These are phyloP conservation scores for Falco berigora DNA, from an alignment of 2,797 vertebrate genomes.

Conservation along the genomic window DNA sequence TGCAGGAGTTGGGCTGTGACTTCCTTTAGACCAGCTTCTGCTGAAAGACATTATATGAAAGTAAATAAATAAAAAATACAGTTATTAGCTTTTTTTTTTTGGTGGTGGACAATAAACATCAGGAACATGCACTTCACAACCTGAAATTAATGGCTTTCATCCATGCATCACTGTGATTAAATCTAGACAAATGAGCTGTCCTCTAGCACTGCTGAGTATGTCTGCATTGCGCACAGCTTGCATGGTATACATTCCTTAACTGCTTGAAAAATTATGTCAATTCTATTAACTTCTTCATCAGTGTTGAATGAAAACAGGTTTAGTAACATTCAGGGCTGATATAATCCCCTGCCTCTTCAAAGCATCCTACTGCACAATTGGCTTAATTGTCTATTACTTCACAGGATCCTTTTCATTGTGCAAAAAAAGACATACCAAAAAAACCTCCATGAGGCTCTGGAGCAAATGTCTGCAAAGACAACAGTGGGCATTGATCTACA, in stretches of 20 bases:
- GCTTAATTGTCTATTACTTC: not conserved
- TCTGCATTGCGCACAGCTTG: not conserved
- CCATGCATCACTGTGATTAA: not conserved
- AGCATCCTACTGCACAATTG: not conserved
- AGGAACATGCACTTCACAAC: not conserved
- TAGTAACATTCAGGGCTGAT: not conserved
- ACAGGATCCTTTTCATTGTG: not conserved
- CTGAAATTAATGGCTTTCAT: not conserved
- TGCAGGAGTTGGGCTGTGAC: not conserved
- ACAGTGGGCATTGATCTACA: not conserved
- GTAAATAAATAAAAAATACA: not conserved
- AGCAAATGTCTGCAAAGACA: not conserved
- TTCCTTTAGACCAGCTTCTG: not conserved
- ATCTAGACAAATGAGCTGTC: not conserved
- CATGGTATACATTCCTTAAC: not conserved
- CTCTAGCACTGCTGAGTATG: not conserved
- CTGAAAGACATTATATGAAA: not conserved
- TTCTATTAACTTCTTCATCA: not conserved
- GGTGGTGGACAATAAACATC: not conserved
- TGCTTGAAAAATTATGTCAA: not conserved
- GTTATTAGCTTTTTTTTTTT: not conserved
- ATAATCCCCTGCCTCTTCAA: not conserved
- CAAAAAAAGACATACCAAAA: not conserved
- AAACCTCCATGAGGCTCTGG: not conserved
- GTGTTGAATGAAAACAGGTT: not conserved